Evolutionary conservation across 2,113 vertebrate genomes (phyloP).

Genomic region (Narcine bancroftii): DNA sequence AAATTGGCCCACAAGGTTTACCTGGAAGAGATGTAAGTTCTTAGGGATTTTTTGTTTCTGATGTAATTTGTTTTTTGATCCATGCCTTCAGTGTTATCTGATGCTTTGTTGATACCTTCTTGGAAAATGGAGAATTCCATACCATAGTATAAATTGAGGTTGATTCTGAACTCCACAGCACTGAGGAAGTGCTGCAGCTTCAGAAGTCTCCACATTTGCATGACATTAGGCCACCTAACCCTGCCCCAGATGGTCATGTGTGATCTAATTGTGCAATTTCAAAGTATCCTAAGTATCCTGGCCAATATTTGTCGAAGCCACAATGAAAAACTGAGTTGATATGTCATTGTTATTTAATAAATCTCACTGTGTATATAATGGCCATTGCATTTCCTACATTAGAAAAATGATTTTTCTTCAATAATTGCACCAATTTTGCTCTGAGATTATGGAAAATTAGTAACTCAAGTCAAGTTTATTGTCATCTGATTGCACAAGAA

Average conservation of each 20-base stretch:
- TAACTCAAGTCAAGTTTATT: no score
- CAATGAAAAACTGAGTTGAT: background rate
- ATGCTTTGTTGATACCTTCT: background rate
- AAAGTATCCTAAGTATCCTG: background rate
- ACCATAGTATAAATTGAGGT: background rate
- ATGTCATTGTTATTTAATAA: background rate
- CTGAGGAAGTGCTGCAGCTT: background rate
- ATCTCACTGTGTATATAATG: background rate
- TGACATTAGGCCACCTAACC: background rate
- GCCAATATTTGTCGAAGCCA: background rate
- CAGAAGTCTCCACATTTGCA: background rate
- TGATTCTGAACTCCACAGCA: background rate
- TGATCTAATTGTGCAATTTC: background rate
- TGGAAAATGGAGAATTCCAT: background rate
- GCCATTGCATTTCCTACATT: background rate
- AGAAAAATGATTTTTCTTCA: background rate
- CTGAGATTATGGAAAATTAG: no score
- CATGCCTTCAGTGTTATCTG: background rate
- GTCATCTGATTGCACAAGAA: no score
- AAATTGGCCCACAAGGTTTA: conserved; percentile 53
- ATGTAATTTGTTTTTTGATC: background rate
- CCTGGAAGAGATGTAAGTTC: conserved; percentile 57
- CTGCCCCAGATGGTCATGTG: no score
- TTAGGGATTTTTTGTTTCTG: background rate
- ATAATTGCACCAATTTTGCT: no score